Evolutionary conservation across 2,113 vertebrate genomes (phyloP), one percentile per base, ranked within the genome.

Genomic region (Zapus hudsonius): DNA sequence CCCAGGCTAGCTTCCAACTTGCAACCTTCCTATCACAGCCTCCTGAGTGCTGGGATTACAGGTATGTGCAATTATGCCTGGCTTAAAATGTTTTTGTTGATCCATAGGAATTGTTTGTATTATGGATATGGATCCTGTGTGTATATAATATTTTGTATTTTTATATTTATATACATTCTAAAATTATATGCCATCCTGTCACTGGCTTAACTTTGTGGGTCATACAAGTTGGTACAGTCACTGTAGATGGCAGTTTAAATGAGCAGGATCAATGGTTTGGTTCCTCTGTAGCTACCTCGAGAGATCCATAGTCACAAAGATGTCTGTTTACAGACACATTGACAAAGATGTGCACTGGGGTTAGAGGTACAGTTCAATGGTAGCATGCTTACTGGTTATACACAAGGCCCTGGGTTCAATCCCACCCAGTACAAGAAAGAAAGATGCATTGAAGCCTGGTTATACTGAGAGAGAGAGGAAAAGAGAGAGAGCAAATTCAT

Each of bases 401-500:
- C 22, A 16, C 47, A 70, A 25, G 27, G 47, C 13, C 74, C n/a
- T 17, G 25, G 38, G 13, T n/a, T 44, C 31, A n/a, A n/a, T n/a
- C n/a, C n/a, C n/a, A n/a, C n/a, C 63, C 64, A 27, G 67, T 33
- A 38, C 11, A 16, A 7, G 36, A 29, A 44, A 7, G 36, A 31
- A 5, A 33, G 52, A 33, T 7, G 17, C 33, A 6, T 23, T 36
- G 47, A 55, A 70, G 36, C 76, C 13, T 29, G 52, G 22, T 31
- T 29, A 38, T 57, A 38, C 57, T 40, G 78, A 81, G 57, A 42
- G 57, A 63, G 55, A 12, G 38, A 31, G 27, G 36, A 31, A 52
- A 17, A 29, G 5, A 9, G 23, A 2, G 4, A 23, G 5, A 13
- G 23, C 2, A 7, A 13, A 23, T 10, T 16, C 4, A 2, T 2